Conservation (phyloP, 2,113 vertebrate genomes). For the Perognathus longimembris region DNA sequence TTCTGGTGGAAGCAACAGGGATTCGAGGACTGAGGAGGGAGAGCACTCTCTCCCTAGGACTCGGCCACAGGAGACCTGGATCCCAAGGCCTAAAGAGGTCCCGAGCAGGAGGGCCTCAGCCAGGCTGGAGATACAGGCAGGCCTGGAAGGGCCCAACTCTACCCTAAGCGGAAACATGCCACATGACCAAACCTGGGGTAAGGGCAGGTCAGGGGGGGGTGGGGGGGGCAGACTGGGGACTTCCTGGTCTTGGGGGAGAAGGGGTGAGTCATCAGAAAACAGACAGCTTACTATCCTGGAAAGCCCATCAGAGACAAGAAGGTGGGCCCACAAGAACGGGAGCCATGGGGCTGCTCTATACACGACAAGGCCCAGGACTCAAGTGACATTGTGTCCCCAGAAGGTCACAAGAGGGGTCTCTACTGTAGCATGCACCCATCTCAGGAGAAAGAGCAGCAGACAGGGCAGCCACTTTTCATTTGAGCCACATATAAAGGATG, state of each 20-base stretch:
- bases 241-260: rapidly evolving
- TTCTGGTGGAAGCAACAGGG: neutral
- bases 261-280: neutral
- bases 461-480: rapidly evolving
- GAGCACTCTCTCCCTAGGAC: neutral
- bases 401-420: neutral
- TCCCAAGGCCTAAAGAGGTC: too few species aligned
- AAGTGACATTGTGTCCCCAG: neutral
- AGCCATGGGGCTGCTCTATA: neutral
- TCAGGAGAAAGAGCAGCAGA: neutral
- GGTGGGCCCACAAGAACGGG: neutral
- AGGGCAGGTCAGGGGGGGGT: too few species aligned
- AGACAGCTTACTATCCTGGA: neutral
- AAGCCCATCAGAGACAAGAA: neutral
- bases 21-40: neutral
- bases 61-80: rapidly evolving
- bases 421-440: neutral
- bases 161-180: neutral
- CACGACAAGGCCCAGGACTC: neutral
- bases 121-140: neutral
- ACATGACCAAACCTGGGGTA: rapidly evolving
- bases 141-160: neutral
- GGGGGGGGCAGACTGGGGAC: rapidly evolving
- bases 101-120: neutral
- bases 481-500: neutral